phyloP scores from a whole-genome alignment of 23 tunicate species.

The Trididemnum nubilum region DNA sequence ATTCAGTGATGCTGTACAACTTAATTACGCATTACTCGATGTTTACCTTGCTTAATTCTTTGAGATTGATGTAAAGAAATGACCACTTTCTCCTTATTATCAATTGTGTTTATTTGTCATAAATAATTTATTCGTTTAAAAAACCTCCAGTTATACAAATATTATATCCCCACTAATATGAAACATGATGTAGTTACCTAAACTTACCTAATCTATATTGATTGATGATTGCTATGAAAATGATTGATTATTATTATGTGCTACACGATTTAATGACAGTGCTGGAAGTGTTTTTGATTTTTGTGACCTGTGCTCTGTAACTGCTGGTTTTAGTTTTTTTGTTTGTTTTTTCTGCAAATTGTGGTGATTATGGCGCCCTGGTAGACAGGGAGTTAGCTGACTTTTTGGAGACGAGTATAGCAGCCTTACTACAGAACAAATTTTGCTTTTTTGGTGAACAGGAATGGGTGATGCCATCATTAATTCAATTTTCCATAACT shows the following conservation, averaged over 20 bases:
- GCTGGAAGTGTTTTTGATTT: not conserved
- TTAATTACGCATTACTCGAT: not conserved
- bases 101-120: not conserved
- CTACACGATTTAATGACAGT: not conserved
- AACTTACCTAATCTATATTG: not conserved
- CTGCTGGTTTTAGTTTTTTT: not conserved
- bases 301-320: not conserved
- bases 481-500: not conserved
- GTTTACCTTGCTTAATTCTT: not conserved
- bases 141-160: not conserved
- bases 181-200: not conserved
- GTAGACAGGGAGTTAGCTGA: not conserved
- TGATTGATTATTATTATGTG: not conserved
- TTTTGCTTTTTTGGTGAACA: not conserved
- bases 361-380: not conserved
- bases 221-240: not conserved
- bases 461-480: not conserved
- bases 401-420: not conserved
- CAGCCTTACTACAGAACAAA: not conserved
- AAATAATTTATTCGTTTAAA: not conserved
- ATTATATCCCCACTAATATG: not conserved
- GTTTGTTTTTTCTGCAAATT: not conserved
- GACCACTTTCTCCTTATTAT: not conserved
- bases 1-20: not conserved
- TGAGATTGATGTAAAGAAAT: not conserved